A percentile compares a stretch with the other conserved stretches of the same genome.
These are phyloP conservation scores for Taenioides sp. DNA, from an alignment of 2,797 vertebrate species.

Conservation along the genomic window DNA sequence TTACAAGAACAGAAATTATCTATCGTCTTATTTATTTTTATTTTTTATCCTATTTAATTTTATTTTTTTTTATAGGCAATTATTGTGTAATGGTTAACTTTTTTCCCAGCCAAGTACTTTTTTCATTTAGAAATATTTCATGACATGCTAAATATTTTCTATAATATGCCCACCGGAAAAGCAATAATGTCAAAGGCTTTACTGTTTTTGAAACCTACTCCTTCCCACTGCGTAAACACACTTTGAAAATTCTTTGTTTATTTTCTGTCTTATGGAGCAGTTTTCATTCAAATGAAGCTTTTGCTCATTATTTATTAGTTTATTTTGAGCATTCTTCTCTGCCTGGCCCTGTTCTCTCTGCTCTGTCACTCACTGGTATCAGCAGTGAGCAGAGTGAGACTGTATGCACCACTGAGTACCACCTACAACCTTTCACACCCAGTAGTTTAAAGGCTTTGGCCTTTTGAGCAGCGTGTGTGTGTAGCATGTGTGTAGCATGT, in stretches of 20 bases:
- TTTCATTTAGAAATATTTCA: background rate
- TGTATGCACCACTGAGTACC: conserved; percentile 9
- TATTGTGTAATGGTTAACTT: no score
- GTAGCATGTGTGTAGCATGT: no score
- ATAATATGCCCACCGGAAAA: background rate
- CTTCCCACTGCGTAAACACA: conserved; percentile 5
- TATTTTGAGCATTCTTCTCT: conserved; percentile 34
- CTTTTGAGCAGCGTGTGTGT: conserved; percentile 32
- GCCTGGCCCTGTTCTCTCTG: conserved; percentile 7
- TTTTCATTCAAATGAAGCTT: conserved; percentile 28
- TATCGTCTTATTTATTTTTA: no score
- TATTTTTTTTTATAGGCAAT: background rate
- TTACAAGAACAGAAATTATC: no score
- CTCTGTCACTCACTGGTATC: conserved; percentile 38
- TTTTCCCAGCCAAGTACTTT: background rate
- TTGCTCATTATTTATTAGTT: conserved; percentile 37
- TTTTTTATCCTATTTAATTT: no score
- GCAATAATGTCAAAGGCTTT: conserved; percentile 1
- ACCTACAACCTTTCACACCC: conserved; percentile 28
- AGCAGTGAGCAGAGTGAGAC: conserved; percentile 20
- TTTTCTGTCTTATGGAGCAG: conserved; percentile 5
- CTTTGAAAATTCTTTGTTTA: conserved; percentile 8
- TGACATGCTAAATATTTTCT: background rate
- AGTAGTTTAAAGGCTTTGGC: conserved; percentile 50
- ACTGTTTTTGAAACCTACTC: background rate